Percentiles rank a stretch among this genome's conserved stretches.
These are phyloP conservation scores for Macrosoma leucophasiata DNA, from an alignment of 2,888 invertebrate species.

Conservation along the genomic window DNA sequence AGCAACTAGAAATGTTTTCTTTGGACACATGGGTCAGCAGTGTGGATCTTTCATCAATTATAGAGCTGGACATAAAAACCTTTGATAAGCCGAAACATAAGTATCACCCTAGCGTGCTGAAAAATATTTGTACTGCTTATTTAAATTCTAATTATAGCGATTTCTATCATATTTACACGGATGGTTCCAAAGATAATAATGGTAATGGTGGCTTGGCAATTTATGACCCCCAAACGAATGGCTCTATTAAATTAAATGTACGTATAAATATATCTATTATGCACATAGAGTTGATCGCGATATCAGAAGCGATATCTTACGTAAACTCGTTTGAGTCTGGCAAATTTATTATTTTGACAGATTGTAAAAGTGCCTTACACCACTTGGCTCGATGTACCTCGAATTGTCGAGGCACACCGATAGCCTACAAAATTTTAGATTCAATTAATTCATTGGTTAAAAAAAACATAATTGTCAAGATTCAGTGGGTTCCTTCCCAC, in stretches of 20 bases:
- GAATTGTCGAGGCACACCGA: constrained; percentile 4
- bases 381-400: constrained; percentile 10
- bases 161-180: no score
- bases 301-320: constrained; percentile 8
- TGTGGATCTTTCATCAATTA: no score
- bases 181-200: no score
- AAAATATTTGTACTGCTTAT: no score
- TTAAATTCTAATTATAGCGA: no score
- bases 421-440: constrained; percentile 7
- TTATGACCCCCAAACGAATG: background rate
- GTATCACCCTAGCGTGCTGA: no score
- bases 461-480: no score
- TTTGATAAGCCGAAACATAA: no score
- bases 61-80: no score
- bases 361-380: constrained; percentile 9
- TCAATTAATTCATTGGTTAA: background rate
- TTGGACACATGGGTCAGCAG: no score
- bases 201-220: no score
- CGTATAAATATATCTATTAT: constrained; percentile 2
- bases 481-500: constrained; percentile 5
- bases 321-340: background rate
- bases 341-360: constrained; percentile 5
- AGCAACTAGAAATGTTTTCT: no score
- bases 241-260: background rate
- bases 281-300: constrained; percentile 6